Percentiles rank a stretch among this genome's conserved stretches.
Evolutionary conservation across 2,888 invertebrate genomes (phyloP).

Genomic region (Busseola fusca): DNA sequence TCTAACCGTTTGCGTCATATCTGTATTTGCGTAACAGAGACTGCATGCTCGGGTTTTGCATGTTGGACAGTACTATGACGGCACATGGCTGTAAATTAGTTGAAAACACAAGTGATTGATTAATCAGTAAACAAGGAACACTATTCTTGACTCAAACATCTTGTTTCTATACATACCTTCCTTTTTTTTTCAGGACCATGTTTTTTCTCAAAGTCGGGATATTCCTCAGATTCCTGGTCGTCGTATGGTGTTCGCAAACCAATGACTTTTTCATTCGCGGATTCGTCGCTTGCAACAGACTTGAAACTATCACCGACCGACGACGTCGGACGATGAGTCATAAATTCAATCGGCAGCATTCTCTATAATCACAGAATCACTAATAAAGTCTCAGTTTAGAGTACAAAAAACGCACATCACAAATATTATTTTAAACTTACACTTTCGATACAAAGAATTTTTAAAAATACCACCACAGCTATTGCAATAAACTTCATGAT

Average conservation of each 20-base stretch:
- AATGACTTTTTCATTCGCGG: slow-evolving; percentile 64
- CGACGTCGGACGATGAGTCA: slow-evolving; percentile 55
- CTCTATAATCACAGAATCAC: slow-evolving; percentile 68
- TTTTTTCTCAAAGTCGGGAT: slow-evolving; percentile 61
- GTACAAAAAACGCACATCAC: not conserved
- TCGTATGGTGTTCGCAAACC: slow-evolving; percentile 58
- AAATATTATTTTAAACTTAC: slow-evolving; percentile 64
- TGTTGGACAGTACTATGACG: slow-evolving; percentile 79
- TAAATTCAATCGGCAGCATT: slow-evolving; percentile 69
- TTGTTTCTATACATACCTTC: slow-evolving; percentile 65
- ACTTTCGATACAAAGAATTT: slow-evolving; percentile 68
- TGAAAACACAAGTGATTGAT: slow-evolving; percentile 27
- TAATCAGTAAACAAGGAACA: not conserved
- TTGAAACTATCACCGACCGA: not conserved
- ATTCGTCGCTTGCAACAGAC: slow-evolving; percentile 50
- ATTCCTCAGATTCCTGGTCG: slow-evolving; percentile 65
- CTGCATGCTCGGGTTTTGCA: slow-evolving; percentile 79
- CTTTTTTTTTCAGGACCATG: slow-evolving; percentile 52
- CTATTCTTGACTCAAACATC: not conserved
- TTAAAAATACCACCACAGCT: slow-evolving; percentile 64
- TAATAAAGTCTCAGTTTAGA: slow-evolving; percentile 21
- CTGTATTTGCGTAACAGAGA: slow-evolving; percentile 82
- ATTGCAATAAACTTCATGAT: slow-evolving; percentile 72
- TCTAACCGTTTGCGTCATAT: slow-evolving; percentile 81
- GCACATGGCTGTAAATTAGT: slow-evolving; percentile 78